phyloP scores from a whole-genome alignment of 2,113 vertebrate species.

The Pogona vitticeps region DNA sequence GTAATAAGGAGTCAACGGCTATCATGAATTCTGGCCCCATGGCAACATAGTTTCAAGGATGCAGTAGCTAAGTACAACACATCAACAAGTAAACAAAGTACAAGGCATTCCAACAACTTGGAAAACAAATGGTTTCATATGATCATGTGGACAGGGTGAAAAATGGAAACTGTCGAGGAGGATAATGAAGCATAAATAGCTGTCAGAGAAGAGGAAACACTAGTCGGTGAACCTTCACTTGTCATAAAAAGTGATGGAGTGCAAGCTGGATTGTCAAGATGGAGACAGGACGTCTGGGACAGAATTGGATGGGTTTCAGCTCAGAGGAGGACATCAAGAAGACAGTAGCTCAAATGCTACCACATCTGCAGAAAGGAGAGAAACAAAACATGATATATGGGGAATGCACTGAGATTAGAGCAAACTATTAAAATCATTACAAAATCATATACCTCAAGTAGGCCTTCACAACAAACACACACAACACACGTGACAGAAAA shows the following conservation, averaged over 20 bases:
- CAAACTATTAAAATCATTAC: not conserved
- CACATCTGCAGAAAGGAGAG: not conserved
- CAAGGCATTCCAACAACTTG: conserved; percentile 27
- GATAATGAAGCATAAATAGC: conserved; percentile 65
- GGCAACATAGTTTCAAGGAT: too few species aligned
- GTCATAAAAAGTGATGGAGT: conserved; percentile 27
- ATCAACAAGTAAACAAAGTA: conserved; percentile 31
- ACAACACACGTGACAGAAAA: fast-evolving
- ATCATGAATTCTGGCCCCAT: not conserved
- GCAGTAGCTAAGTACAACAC: too few species aligned
- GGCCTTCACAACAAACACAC: not conserved
- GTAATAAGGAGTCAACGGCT: not conserved
- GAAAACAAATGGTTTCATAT: conserved; percentile 52
- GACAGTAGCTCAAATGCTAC: fast-evolving
- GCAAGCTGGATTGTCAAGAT: conserved; percentile 20
- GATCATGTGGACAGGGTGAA: conserved; percentile 43
- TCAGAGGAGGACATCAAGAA: not conserved
- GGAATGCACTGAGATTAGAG: not conserved
- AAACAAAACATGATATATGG: not conserved
- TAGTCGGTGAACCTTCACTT: conserved; percentile 47
- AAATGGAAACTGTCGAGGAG: conserved; percentile 51
- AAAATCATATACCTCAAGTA: not conserved
- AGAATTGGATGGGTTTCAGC: conserved; percentile 37
- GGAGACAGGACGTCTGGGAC: conserved; percentile 20
- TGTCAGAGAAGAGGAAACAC: conserved; percentile 41